phyloP scores from a whole-genome alignment of 2,888 invertebrate genomes.

The Pollenia labialis region DNA sequence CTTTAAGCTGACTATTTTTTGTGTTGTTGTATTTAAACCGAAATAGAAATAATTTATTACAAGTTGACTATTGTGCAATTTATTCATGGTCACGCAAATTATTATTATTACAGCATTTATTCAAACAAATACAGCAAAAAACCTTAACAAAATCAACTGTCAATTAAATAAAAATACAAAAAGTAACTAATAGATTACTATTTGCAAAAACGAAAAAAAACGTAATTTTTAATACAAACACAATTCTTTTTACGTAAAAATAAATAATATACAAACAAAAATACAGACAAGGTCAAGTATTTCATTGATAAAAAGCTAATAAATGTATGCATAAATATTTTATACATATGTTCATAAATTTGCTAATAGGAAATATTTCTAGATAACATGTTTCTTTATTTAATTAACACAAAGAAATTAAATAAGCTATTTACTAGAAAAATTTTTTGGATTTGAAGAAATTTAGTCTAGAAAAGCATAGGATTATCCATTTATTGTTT shows the following conservation, averaged over 20 bases:
- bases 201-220: background rate
- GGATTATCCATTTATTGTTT: no score
- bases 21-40: background rate
- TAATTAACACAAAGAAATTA: background rate
- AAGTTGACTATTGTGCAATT: slow-evolving; percentile 47
- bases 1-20: slow-evolving; percentile 1
- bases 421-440: background rate
- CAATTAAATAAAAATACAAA: slow-evolving; percentile 39
- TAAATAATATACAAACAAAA: slow-evolving; percentile 2
- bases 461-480: no score
- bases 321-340: slow-evolving; percentile 1
- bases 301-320: slow-evolving; percentile 37
- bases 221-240: slow-evolving; percentile 15
- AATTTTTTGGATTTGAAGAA: no score
- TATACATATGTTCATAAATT: background rate
- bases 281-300: slow-evolving; percentile 53
- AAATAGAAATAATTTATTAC: background rate
- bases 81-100: slow-evolving; percentile 59
- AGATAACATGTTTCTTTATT: background rate
- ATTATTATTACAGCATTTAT: slow-evolving; percentile 45
- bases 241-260: slow-evolving; percentile 3
- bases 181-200: slow-evolving; percentile 41
- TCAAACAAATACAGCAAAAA: slow-evolving; percentile 29
- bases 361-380: slow-evolving; percentile 39
- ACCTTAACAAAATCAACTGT: slow-evolving; percentile 2